These are phyloP conservation scores for Harpagifer antarcticus DNA, from an alignment of 2,797 vertebrate genomes.

Conservation along the genomic window DNA sequence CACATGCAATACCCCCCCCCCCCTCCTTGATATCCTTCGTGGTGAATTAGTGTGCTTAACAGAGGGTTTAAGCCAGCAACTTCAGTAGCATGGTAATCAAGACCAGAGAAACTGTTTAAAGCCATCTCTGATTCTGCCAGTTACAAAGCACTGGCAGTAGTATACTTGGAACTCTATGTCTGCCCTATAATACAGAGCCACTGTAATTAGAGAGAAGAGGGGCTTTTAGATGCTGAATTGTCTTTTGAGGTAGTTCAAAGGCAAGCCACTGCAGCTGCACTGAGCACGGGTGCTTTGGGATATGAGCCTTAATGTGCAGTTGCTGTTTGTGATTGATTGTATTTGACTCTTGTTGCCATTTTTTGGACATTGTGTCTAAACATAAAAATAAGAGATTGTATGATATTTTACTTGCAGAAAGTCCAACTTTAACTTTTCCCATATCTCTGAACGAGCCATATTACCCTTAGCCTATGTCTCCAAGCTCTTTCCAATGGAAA, in stretches of 20 bases:
- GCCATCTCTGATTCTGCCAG: slow-evolving; percentile 51
- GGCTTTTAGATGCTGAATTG: slow-evolving; percentile 80
- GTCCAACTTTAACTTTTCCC: not conserved
- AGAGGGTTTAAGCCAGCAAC: slow-evolving; percentile 46
- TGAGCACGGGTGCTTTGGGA: slow-evolving; percentile 44
- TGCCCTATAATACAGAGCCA: slow-evolving; percentile 79
- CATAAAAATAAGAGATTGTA: no score
- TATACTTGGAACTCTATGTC: slow-evolving; percentile 64
- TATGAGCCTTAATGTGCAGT: slow-evolving; percentile 48
- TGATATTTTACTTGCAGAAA: no score
- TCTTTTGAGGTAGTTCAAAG: slow-evolving; percentile 83
- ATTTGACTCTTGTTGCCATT: no score
- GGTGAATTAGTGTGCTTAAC: slow-evolving; percentile 59
- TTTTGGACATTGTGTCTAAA: no score
- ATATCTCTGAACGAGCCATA: not conserved
- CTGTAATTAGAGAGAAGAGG: slow-evolving; percentile 80
- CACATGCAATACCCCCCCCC: slow-evolving; percentile 6
- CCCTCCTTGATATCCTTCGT: slow-evolving; percentile 25
- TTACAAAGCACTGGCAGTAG: slow-evolving; percentile 69
- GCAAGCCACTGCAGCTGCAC: slow-evolving; percentile 66
- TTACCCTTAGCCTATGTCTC: not conserved
- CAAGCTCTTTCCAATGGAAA: not conserved
- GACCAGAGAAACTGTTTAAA: slow-evolving; percentile 63
- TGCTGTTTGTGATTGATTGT: slow-evolving; percentile 20
- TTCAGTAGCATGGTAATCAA: slow-evolving; percentile 55